These are phyloP conservation scores for Polydrusus cervinus DNA, from an alignment of 2,888 invertebrate species.

Conservation along the genomic window DNA sequence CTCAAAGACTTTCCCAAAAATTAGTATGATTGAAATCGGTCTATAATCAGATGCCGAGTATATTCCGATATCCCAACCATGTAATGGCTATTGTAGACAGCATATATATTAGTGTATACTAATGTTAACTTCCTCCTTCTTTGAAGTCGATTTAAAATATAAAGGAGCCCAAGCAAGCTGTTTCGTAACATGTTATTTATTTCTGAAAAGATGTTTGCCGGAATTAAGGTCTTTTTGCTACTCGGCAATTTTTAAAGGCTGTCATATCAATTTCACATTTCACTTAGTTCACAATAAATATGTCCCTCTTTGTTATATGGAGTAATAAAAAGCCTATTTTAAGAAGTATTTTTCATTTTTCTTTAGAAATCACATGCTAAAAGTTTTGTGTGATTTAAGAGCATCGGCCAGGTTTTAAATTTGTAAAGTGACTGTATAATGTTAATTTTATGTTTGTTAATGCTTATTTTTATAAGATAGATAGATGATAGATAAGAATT, in stretches of 20 bases:
- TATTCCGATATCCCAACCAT: too few species aligned
- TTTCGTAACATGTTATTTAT: not conserved
- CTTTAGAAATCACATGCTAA: not conserved
- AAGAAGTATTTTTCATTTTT: not conserved
- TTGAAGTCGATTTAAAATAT: not conserved
- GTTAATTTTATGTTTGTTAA: too few species aligned
- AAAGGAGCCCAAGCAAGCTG: not conserved
- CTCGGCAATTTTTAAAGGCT: constrained; percentile 37
- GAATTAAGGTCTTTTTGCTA: not conserved
- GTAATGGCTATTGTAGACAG: too few species aligned
- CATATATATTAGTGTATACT: too few species aligned
- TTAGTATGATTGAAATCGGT: too few species aligned
- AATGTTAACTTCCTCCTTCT: too few species aligned
- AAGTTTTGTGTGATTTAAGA: not conserved
- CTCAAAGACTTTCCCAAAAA: too few species aligned
- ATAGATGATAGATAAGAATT: too few species aligned
- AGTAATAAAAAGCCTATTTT: not conserved
- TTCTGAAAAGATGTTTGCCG: not conserved
- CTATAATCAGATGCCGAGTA: too few species aligned
- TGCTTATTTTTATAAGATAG: too few species aligned
- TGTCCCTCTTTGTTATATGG: constrained; percentile 28
- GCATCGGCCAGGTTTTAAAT: too few species aligned
- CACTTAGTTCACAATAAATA: constrained; percentile 38
- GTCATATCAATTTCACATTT: constrained; percentile 42
- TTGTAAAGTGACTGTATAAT: too few species aligned